phyloP scores from a whole-genome alignment of 2,888 invertebrate species.

The Caenorhabditis panamensis region DNA sequence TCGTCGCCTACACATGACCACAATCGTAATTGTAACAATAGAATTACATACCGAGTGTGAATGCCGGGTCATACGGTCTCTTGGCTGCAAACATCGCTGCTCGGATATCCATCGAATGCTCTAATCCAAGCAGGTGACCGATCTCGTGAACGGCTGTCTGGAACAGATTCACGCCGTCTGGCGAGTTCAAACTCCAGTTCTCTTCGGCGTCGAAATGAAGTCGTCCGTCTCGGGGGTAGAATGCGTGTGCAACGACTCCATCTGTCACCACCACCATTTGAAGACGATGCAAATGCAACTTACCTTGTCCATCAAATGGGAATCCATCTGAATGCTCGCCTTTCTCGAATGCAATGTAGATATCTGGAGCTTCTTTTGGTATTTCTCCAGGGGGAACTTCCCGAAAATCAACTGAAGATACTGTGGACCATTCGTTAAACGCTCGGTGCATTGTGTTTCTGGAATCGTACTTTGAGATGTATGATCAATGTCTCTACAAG shows the following conservation, averaged over 20 bases:
- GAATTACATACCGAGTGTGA: constrained; percentile 63
- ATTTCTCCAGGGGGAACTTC: constrained; percentile 56
- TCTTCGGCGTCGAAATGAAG: constrained; percentile 81
- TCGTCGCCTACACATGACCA: constrained; percentile 84
- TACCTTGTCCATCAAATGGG: constrained; percentile 79
- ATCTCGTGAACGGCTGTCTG: constrained; percentile 81
- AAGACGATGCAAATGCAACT: neutral
- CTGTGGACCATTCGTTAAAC: constrained; percentile 76
- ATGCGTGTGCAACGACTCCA: constrained; percentile 79
- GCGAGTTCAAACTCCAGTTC: constrained; percentile 77
- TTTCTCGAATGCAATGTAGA: constrained; percentile 75
- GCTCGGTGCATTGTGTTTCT: constrained; percentile 79
- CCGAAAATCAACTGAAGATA: constrained; percentile 69
- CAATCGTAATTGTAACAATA: neutral
- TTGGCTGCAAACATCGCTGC: constrained; percentile 80
- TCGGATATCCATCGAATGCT: constrained; percentile 88
- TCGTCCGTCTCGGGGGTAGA: constrained; percentile 79
- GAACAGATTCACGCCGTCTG: constrained; percentile 78
- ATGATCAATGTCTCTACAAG: too few species aligned
- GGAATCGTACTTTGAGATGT: constrained; percentile 25
- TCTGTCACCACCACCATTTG: constrained; percentile 56
- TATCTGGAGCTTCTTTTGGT: constrained; percentile 53
- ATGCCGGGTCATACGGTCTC: constrained; percentile 64
- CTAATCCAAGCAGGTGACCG: constrained; percentile 95
- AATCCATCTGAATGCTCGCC: constrained; percentile 77